phyloP scores from a whole-genome alignment of 2,113 vertebrate genomes.

The Salminus brasiliensis region DNA sequence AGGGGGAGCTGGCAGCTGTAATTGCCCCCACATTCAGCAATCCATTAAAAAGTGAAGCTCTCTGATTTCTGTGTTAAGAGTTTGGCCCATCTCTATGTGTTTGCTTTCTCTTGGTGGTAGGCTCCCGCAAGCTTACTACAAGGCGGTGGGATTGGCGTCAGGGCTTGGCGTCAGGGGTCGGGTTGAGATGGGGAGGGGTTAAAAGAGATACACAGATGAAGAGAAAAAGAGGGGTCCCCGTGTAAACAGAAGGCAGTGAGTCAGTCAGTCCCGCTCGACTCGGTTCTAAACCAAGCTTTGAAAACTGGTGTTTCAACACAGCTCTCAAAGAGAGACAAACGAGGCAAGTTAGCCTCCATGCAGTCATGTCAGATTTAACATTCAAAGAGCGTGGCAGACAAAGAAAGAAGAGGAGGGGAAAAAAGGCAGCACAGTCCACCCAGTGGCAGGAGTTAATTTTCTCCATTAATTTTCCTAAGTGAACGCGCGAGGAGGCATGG shows the following conservation, averaged over 20 bases:
- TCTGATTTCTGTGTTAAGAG: slow-evolving; percentile 42
- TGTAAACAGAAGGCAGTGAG: slow-evolving; percentile 3
- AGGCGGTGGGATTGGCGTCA: not conserved
- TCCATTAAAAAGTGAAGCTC: slow-evolving; percentile 41
- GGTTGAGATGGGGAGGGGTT: too few species aligned
- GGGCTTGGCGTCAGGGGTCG: too few species aligned
- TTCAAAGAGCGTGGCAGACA: slow-evolving; percentile 29
- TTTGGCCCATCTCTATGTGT: slow-evolving; percentile 14
- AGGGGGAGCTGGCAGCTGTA: slow-evolving; percentile 40
- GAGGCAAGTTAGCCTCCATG: slow-evolving; percentile 29
- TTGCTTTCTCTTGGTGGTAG: slow-evolving; percentile 29
- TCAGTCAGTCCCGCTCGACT: not conserved
- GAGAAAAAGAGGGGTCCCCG: not conserved
- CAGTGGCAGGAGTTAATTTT: slow-evolving; percentile 43
- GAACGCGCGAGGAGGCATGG: slow-evolving; percentile 7
- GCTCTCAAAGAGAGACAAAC: slow-evolving; percentile 38
- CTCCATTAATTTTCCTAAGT: slow-evolving; percentile 38
- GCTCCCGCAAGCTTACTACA: not conserved
- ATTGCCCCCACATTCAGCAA: slow-evolving; percentile 41
- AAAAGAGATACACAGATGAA: not conserved
- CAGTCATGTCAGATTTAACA: slow-evolving; percentile 31
- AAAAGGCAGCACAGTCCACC: slow-evolving; percentile 28
- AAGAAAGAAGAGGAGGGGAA: slow-evolving; percentile 19
- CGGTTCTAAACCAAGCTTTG: slow-evolving; percentile 9
- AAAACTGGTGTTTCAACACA: slow-evolving; percentile 27